Conservation (phyloP, 1,140 invertebrate genomes). For the Philopotamus ludificatus region DNA sequence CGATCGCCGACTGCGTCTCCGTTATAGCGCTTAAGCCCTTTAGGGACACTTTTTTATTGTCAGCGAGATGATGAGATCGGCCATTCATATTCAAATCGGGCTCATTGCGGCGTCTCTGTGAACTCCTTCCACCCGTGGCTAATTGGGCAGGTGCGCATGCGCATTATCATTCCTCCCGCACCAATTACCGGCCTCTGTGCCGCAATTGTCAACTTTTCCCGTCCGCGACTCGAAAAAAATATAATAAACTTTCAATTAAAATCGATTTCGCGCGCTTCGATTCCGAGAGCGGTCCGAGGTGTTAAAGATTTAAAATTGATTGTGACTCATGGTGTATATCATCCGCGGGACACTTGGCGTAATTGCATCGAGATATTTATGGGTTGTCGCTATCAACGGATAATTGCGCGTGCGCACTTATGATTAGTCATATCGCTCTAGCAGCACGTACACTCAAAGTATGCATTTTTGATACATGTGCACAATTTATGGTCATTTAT, state of each 20-base stretch:
- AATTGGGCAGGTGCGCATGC: slow-evolving; percentile 38
- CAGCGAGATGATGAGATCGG: slow-evolving; percentile 22
- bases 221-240: too few species aligned
- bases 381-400: too few species aligned
- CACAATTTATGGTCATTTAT: too few species aligned
- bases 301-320: background rate
- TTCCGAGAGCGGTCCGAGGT: background rate
- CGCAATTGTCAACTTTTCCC: too few species aligned
- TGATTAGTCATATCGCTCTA: too few species aligned
- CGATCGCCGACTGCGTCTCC: too few species aligned
- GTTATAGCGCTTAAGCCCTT: too few species aligned
- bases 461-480: too few species aligned
- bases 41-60: slow-evolving; percentile 14
- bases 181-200: slow-evolving; percentile 14
- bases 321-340: background rate
- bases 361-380: background rate
- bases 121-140: slow-evolving; percentile 17
- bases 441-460: too few species aligned
- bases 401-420: too few species aligned
- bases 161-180: slow-evolving; percentile 1
- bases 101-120: slow-evolving; percentile 36
- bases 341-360: background rate
- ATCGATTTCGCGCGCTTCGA: background rate
- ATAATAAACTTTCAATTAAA: background rate
- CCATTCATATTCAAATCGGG: slow-evolving; percentile 38